Conservation (phyloP, 1,140 invertebrate species). For the Papilio machaon region DNA sequence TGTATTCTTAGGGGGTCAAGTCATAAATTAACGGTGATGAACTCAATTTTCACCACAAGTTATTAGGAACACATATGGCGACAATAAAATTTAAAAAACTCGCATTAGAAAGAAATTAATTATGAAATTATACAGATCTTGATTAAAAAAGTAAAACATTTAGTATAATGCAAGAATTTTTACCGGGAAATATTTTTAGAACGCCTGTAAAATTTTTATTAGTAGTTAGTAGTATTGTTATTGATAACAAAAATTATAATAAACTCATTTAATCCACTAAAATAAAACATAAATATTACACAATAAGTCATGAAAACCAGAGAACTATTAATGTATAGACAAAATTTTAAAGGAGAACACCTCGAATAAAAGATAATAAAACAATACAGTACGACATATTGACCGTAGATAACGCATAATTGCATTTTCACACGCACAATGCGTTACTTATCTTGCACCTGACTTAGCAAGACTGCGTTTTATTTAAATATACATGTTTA, state of each 20-base stretch:
- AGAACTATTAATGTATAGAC: not conserved
- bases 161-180: no score
- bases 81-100: not conserved
- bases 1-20: not conserved
- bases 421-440: slow-evolving; percentile 8
- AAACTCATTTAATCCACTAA: no score
- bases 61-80: not conserved
- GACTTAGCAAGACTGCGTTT: not conserved
- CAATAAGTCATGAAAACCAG: not conserved
- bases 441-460: not conserved
- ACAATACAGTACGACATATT: not conserved
- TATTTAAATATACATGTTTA: not conserved
- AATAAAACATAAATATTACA: no score
- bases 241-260: no score
- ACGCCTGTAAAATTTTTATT: no score
- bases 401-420: not conserved
- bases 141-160: not conserved
- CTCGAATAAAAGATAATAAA: not conserved
- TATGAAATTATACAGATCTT: not conserved
- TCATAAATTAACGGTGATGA: not conserved
- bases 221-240: no score
- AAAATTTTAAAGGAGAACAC: not conserved
- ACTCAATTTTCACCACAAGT: slow-evolving; percentile 8
- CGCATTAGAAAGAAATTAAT: not conserved
- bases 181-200: no score